Conservation (phyloP, 2,797 vertebrate genomes). For the Chrosomus eos region DNA sequence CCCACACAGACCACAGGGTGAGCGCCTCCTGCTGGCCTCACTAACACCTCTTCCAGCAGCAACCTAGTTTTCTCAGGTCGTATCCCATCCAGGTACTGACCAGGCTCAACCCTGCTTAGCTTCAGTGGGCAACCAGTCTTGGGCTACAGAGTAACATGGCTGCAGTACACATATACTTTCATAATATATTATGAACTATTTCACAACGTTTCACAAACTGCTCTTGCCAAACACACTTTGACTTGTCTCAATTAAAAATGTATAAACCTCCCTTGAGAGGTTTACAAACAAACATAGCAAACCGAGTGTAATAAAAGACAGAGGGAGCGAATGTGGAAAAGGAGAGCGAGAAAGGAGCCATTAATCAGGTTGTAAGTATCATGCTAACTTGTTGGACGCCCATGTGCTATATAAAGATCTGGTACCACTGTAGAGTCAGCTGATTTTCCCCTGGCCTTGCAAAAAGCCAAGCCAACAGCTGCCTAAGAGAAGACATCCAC, state of each 20-base stretch:
- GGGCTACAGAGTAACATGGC: too few species aligned
- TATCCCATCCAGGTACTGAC: too few species aligned
- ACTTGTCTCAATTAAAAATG: not conserved
- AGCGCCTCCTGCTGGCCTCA: too few species aligned
- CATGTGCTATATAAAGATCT: conserved; percentile 62
- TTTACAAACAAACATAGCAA: conserved; percentile 24
- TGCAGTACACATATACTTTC: not conserved
- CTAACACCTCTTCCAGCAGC: too few species aligned
- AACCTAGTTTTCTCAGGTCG: too few species aligned
- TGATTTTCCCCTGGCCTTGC: conserved; percentile 68
- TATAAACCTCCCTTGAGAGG: conserved; percentile 10
- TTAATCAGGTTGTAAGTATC: conserved; percentile 55
- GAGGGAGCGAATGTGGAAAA: not conserved
- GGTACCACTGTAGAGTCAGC: conserved; percentile 60
- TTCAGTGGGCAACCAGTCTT: too few species aligned
- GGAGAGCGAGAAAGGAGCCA: conserved; percentile 47
- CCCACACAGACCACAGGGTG: too few species aligned
- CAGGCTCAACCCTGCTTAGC: too few species aligned
- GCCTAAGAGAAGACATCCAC: conserved; percentile 30
- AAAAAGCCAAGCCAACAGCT: conserved; percentile 61
- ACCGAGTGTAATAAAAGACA: not conserved
- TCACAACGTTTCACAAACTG: not conserved
- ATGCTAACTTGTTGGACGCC: conserved; percentile 41
- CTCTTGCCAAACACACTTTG: not conserved
- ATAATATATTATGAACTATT: not conserved